phyloP scores from a whole-genome alignment of 2,888 invertebrate genomes.

The Folsomia candida region DNA sequence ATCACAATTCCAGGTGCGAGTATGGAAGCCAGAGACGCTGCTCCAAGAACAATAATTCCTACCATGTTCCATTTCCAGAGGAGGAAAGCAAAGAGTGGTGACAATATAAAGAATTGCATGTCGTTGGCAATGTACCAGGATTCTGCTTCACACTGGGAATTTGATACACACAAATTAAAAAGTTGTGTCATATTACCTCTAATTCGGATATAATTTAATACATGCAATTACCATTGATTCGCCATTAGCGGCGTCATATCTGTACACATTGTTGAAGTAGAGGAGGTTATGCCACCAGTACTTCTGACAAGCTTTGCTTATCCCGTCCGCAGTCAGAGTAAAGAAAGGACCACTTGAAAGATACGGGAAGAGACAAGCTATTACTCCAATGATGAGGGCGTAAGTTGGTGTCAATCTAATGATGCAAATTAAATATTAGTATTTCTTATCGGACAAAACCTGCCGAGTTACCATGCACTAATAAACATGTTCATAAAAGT shows the following conservation, averaged over 20 bases:
- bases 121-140: constrained; percentile 43
- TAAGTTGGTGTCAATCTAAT: constrained; percentile 23
- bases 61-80: constrained; percentile 25
- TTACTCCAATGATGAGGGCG: constrained; percentile 14
- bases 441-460: too few species aligned
- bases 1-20: constrained; percentile 14
- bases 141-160: constrained; percentile 39
- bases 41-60: constrained; percentile 29
- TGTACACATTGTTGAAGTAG: constrained; percentile 44
- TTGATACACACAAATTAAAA: not conserved
- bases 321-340: not conserved
- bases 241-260: not conserved
- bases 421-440: not conserved
- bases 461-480: not conserved
- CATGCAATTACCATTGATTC: constrained; percentile 12
- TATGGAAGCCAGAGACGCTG: constrained; percentile 17
- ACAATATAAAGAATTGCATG: constrained; percentile 37
- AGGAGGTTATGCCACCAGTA: constrained; percentile 48
- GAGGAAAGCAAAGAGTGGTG: constrained; percentile 31
- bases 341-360: constrained; percentile 7
- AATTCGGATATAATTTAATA: not conserved
- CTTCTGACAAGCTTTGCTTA: constrained; percentile 18
- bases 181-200: not conserved
- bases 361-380: constrained; percentile 5
- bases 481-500: not conserved